Conservation (phyloP, 2,113 vertebrate genomes). For the Eulemur macaco region DNA sequence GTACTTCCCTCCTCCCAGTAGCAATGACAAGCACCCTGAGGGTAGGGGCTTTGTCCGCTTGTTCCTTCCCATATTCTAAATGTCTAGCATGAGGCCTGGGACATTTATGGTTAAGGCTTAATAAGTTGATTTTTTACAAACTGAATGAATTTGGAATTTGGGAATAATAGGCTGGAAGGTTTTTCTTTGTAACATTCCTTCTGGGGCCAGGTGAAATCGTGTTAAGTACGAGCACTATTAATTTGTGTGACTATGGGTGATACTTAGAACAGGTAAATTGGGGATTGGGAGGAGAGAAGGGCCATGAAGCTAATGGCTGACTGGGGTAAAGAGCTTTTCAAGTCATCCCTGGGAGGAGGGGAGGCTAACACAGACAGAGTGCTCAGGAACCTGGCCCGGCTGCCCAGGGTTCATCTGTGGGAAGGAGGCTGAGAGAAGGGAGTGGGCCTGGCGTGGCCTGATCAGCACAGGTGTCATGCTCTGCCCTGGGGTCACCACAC, state of each 20-base stretch:
- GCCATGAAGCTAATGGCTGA: neutral
- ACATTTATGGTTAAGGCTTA: neutral
- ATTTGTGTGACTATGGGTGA: neutral
- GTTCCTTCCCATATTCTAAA: neutral
- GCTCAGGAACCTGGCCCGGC: neutral
- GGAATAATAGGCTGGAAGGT: neutral
- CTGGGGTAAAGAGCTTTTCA: neutral
- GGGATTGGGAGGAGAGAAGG: neutral
- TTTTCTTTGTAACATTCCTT: constrained; percentile 35
- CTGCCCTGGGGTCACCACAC: neutral
- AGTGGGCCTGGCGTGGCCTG: neutral
- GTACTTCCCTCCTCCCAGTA: accelerated
- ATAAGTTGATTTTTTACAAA: neutral
- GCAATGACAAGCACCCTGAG: neutral
- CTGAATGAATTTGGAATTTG: constrained; percentile 22
- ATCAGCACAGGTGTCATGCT: accelerated
- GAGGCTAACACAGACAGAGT: neutral
- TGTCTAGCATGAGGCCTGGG: neutral
- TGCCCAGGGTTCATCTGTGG: neutral
- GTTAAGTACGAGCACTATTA: neutral
- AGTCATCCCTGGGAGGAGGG: neutral
- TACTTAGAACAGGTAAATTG: neutral
- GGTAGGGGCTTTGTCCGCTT: neutral
- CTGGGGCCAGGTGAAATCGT: neutral
- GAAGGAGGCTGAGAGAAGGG: neutral